These are phyloP conservation scores for Phaethornis superciliosus DNA, from an alignment of 2,113 vertebrate species.

Conservation along the genomic window DNA sequence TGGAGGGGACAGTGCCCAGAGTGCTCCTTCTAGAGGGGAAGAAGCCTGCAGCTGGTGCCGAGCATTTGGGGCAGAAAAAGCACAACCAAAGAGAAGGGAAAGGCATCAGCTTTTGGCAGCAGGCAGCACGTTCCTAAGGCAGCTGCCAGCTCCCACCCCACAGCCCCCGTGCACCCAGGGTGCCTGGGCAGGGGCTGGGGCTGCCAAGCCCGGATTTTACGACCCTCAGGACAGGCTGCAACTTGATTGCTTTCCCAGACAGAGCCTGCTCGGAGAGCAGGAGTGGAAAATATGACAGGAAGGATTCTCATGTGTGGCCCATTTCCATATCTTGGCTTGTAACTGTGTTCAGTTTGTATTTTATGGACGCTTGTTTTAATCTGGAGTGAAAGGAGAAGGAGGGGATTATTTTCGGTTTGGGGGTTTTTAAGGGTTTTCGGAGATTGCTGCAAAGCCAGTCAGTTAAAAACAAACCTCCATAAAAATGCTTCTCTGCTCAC, in stretches of 20 bases:
- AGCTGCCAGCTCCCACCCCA: not conserved
- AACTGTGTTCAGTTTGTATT: not conserved
- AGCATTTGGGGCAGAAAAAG: not conserved
- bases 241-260: constrained; percentile 42
- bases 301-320: constrained; percentile 67
- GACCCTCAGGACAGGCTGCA: constrained; percentile 41
- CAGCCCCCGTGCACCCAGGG: not conserved
- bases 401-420: constrained; percentile 32
- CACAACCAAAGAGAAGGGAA: not conserved
- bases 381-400: constrained; percentile 45
- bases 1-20: rapidly evolving
- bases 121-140: not conserved
- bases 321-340: constrained; percentile 58
- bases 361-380: constrained; percentile 60
- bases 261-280: not conserved
- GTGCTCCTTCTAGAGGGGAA: not conserved
- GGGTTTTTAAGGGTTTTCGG: constrained; percentile 1
- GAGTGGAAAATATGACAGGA: constrained; percentile 65
- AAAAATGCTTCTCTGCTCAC: constrained; percentile 18
- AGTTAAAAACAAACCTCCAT: constrained; percentile 43
- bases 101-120: not conserved
- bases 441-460: constrained; percentile 34
- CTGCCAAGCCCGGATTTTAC: constrained; percentile 8
- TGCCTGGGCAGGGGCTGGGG: not conserved
- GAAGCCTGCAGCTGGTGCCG: not conserved